Percentiles rank a stretch among this genome's conserved stretches.
Conservation (phyloP, 2,113 vertebrate genomes). For the Antechinus stuartii region DNA sequence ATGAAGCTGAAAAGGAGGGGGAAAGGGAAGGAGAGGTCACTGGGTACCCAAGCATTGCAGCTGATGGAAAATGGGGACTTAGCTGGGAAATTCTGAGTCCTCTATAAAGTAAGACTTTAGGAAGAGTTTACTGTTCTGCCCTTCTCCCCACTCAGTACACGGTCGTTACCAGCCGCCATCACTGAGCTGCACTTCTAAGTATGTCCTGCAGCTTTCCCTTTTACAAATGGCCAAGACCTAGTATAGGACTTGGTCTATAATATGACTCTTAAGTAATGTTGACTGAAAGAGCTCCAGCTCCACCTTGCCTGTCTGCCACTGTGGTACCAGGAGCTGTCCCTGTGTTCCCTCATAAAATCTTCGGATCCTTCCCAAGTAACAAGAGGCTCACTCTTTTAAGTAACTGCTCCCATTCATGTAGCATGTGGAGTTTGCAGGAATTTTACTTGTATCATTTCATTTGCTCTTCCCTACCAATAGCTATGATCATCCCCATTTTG, state of each 20-base stretch:
- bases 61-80: not conserved
- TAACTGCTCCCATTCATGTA: not conserved
- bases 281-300: not conserved
- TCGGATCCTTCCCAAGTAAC: not conserved
- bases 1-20: no score
- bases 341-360: not conserved
- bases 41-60: no score
- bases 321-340: not conserved
- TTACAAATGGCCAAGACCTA: not conserved
- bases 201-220: not conserved
- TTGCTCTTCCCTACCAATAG: not conserved
- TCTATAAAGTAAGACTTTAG: not conserved
- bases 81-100: not conserved
- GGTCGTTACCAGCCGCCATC: not conserved
- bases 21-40: no score
- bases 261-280: not conserved
- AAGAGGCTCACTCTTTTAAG: not conserved
- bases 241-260: not conserved
- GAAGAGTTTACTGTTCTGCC: no score
- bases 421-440: not conserved
- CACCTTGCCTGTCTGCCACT: not conserved
- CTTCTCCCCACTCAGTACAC: not conserved
- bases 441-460: not conserved
- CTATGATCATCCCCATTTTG: not conserved
- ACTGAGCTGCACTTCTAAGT: not conserved